Conservation (phyloP, 2,113 vertebrate species). For the Urocitellus parryii region DNA sequence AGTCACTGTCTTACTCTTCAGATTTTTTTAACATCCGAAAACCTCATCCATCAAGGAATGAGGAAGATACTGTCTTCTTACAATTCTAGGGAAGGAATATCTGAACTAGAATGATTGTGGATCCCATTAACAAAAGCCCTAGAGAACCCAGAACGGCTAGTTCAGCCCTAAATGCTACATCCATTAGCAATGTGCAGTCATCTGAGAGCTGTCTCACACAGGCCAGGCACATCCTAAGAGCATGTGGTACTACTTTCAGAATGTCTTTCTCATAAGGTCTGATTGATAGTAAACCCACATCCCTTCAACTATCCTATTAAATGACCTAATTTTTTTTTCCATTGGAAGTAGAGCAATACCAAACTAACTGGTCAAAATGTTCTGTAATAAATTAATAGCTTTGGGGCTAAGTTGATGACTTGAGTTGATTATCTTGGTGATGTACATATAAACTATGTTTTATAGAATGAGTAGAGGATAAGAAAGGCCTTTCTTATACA, state of each 20-base stretch:
- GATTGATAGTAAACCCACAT: background rate
- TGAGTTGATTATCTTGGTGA: background rate
- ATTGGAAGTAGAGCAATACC: background rate
- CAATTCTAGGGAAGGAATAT: background rate
- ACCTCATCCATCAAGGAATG: background rate
- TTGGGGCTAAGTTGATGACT: background rate
- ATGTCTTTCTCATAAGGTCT: background rate
- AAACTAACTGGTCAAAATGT: background rate
- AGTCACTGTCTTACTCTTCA: background rate
- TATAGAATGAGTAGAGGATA: background rate
- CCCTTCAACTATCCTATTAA: background rate
- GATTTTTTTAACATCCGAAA: background rate
- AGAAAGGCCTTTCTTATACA: background rate
- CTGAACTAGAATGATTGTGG: background rate
- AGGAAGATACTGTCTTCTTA: background rate
- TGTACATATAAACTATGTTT: background rate
- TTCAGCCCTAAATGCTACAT: background rate
- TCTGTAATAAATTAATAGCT: slow-evolving; percentile 22
- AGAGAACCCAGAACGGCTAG: background rate
- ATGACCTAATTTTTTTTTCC: background rate
- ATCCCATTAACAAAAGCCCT: background rate
- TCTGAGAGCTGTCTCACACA: background rate
- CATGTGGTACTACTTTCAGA: background rate
- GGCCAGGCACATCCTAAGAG: background rate
- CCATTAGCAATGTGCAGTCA: background rate